These are phyloP conservation scores for Amblyteles armatorius DNA, from an alignment of 2,888 invertebrate genomes.

Conservation along the genomic window DNA sequence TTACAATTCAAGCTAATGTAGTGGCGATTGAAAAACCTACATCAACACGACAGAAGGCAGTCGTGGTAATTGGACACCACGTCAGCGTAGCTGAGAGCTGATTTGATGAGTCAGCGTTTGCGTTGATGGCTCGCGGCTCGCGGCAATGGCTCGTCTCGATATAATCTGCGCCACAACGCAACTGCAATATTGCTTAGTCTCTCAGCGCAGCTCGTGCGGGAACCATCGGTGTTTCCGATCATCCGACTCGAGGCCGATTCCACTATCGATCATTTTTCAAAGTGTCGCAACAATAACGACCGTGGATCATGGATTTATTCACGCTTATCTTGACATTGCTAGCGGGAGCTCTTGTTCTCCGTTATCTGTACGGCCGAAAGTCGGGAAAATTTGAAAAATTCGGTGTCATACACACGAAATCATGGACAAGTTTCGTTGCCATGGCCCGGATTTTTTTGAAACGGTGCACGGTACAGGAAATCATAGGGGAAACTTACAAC, in stretches of 20 bases:
- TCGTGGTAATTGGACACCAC: no score
- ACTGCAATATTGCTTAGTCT: background rate
- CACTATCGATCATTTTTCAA: background rate
- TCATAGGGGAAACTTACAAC: constrained; percentile 65
- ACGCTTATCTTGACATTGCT: background rate
- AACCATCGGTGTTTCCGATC: background rate
- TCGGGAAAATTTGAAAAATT: constrained; percentile 64
- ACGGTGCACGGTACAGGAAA: constrained; percentile 32
- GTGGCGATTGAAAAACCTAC: background rate
- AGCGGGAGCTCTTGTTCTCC: constrained; percentile 36
- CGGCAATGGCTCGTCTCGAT: no score
- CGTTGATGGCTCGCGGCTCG: background rate
- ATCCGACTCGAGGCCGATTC: background rate
- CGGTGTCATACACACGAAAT: constrained; percentile 67
- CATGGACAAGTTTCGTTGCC: constrained; percentile 66
- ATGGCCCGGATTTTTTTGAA: constrained; percentile 57
- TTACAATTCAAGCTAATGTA: background rate
- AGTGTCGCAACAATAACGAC: background rate
- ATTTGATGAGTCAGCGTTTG: background rate
- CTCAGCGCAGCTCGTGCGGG: background rate
- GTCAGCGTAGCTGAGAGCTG: background rate
- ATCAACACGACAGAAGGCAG: background rate
- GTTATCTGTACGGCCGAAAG: background rate
- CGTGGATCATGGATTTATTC: constrained; percentile 34
- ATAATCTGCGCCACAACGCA: no score